Percentiles rank a stretch among this genome's conserved stretches.
phyloP scores from a whole-genome alignment of 1,140 invertebrate species.

The Mamestra configurata region DNA sequence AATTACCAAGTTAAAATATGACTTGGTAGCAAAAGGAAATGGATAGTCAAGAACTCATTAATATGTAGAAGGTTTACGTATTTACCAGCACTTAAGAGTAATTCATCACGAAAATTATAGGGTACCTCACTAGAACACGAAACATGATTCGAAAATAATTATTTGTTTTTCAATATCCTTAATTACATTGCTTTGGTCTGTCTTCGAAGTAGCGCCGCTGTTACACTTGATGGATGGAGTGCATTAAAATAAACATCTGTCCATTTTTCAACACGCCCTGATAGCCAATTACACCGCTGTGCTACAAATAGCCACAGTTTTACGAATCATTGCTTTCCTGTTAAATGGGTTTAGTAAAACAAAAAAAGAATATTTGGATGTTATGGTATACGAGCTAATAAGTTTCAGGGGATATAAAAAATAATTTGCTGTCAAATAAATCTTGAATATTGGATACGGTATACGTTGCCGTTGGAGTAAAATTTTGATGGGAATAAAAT shows the following conservation, averaged over 20 bases:
- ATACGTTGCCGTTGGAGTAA: neutral
- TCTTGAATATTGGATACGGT: conserved; percentile 2
- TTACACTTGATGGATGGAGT: conserved; percentile 59
- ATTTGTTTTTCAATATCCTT: conserved; percentile 47
- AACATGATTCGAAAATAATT: conserved; percentile 52
- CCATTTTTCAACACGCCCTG: conserved; percentile 59
- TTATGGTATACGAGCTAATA: conserved; percentile 35
- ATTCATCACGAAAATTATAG: conserved; percentile 47
- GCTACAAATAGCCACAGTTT: conserved; percentile 58
- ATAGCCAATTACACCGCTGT: conserved; percentile 55
- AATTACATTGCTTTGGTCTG: conserved; percentile 43
- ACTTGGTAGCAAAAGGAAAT: conserved; percentile 9
- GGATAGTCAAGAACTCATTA: conserved; percentile 30
- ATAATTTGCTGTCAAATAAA: conserved; percentile 17
- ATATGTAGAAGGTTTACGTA: conserved; percentile 20
- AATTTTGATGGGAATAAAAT: neutral
- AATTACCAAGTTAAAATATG: conserved; percentile 15
- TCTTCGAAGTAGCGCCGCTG: conserved; percentile 46
- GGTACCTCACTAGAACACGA: conserved; percentile 34
- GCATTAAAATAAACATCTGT: conserved; percentile 62
- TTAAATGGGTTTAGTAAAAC: conserved; percentile 31
- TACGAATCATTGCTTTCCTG: conserved; percentile 52
- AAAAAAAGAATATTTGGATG: conserved; percentile 8
- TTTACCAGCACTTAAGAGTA: conserved; percentile 22
- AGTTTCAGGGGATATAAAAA: conserved; percentile 30